Percentiles rank a stretch among this genome's conserved stretches.
These are phyloP conservation scores for Coenobita brevimanus DNA, from an alignment of 1,140 invertebrate genomes.

Conservation along the genomic window DNA sequence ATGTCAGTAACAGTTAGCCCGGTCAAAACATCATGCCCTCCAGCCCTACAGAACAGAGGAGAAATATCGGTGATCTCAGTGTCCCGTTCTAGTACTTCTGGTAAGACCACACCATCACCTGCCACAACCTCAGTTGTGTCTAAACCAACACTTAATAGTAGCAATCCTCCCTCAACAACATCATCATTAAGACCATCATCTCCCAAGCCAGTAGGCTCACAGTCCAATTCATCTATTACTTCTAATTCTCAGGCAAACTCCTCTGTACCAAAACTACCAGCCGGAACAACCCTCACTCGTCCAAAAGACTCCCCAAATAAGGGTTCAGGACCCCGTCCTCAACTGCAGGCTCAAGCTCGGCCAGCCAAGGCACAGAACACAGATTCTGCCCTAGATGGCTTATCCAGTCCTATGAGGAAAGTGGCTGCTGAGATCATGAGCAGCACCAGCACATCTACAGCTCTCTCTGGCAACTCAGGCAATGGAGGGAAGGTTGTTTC, in stretches of 20 bases:
- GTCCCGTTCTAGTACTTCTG: slow-evolving; percentile 7
- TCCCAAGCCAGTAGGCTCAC: background rate
- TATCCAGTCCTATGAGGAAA: slow-evolving; percentile 29
- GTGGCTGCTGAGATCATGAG: background rate
- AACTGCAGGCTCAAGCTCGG: slow-evolving; percentile 32
- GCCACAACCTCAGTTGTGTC: background rate
- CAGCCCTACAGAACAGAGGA: slow-evolving; percentile 17
- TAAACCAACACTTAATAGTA: background rate
- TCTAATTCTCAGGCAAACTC: background rate
- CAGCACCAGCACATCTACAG: background rate
- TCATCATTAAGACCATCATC: background rate
- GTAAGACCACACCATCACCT: background rate
- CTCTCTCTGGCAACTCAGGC: background rate
- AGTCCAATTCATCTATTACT: background rate
- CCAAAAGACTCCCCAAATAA: slow-evolving; percentile 20
- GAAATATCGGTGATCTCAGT: slow-evolving; percentile 57
- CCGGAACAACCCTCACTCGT: slow-evolving; percentile 38
- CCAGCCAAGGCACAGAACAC: slow-evolving; percentile 6
- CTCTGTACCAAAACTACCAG: slow-evolving; percentile 50
- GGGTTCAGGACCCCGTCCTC: slow-evolving; percentile 28
- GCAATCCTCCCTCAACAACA: background rate
- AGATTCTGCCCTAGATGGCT: slow-evolving; percentile 2
- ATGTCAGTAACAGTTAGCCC: slow-evolving; percentile 56
- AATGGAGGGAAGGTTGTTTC: background rate
- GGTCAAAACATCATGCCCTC: slow-evolving; percentile 11